Conservation (phyloP, 2,113 vertebrate species). For the Barbus barbus region DNA sequence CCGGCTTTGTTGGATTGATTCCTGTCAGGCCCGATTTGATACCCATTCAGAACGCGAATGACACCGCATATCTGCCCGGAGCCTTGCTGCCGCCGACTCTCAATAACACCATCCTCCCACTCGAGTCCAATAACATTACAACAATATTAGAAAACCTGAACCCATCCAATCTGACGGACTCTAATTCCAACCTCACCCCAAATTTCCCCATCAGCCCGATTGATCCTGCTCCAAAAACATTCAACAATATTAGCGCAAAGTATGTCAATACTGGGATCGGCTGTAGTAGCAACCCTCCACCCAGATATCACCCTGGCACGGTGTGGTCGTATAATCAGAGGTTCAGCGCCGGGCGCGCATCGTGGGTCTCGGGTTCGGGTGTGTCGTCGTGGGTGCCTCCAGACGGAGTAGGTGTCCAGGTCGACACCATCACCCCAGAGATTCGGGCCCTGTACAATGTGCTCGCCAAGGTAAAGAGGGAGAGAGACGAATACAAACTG, state of each 20-base stretch:
- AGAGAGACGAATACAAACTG: slow-evolving; percentile 78
- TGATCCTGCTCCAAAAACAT: slow-evolving; percentile 33
- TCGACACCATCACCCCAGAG: slow-evolving; percentile 82
- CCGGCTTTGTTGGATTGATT: slow-evolving; percentile 65
- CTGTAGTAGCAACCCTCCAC: slow-evolving; percentile 36
- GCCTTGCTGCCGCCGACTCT: slow-evolving; percentile 66
- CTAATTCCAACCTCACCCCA: slow-evolving; percentile 67
- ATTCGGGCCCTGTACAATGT: slow-evolving; percentile 82
- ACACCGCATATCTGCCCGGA: slow-evolving; percentile 61
- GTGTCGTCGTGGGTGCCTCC: slow-evolving; percentile 65
- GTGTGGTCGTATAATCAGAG: slow-evolving; percentile 83
- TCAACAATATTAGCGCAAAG: slow-evolving; percentile 61
- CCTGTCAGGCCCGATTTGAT: slow-evolving; percentile 59
- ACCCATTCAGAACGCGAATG: slow-evolving; percentile 62
- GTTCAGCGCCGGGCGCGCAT: slow-evolving; percentile 72
- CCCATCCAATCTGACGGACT: slow-evolving; percentile 55
- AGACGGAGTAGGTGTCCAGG: slow-evolving; percentile 79
- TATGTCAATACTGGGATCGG: slow-evolving; percentile 34
- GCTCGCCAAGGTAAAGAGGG: slow-evolving; percentile 79
- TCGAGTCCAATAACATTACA: slow-evolving; percentile 53
- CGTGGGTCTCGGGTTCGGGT: slow-evolving; percentile 60
- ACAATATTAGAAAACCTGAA: slow-evolving; percentile 31
- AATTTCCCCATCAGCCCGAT: slow-evolving; percentile 50
- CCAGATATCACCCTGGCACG: slow-evolving; percentile 75
- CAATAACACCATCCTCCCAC: slow-evolving; percentile 57